Conservation (phyloP, 2,888 invertebrate species). For the Amiota mariae region DNA sequence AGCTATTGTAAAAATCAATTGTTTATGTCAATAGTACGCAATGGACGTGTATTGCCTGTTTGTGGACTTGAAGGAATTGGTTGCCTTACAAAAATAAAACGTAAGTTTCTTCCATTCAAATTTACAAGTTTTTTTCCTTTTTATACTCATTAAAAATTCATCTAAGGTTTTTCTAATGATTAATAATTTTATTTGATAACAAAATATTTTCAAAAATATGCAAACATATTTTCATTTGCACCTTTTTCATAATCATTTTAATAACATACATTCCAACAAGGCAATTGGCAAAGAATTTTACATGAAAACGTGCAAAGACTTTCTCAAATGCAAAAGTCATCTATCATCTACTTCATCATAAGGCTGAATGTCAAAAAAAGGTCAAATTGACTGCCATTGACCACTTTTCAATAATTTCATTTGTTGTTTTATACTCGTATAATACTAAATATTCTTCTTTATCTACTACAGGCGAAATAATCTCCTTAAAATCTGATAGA, state of each 20-base stretch:
- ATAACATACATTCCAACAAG: not conserved
- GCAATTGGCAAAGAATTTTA: too few species aligned
- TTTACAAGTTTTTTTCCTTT: too few species aligned
- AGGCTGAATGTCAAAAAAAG: too few species aligned
- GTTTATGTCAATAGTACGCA: slow-evolving; percentile 58
- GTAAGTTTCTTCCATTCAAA: slow-evolving; percentile 66
- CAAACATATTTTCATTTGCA: not conserved
- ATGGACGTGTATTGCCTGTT: slow-evolving; percentile 70
- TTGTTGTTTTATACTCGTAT: not conserved
- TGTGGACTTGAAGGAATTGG: slow-evolving; percentile 79
- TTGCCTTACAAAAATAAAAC: slow-evolving; percentile 78
- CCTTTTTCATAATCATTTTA: not conserved
- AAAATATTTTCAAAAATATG: slow-evolving; percentile 11
- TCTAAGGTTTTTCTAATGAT: not conserved
- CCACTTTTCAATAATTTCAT: not conserved
- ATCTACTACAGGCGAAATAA: slow-evolving; percentile 75
- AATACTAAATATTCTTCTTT: not conserved
- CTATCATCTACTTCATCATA: too few species aligned
- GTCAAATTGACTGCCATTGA: not conserved
- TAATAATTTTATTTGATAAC: not conserved
- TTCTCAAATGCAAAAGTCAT: too few species aligned
- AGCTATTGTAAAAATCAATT: not conserved
- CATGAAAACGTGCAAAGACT: too few species aligned
- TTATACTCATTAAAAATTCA: too few species aligned
- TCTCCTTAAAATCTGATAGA: slow-evolving; percentile 75